Evolutionary conservation across 1,140 invertebrate species (phyloP), one percentile per base, ranked within the genome.

Genomic region (Meloidogyne exigua): DNA sequence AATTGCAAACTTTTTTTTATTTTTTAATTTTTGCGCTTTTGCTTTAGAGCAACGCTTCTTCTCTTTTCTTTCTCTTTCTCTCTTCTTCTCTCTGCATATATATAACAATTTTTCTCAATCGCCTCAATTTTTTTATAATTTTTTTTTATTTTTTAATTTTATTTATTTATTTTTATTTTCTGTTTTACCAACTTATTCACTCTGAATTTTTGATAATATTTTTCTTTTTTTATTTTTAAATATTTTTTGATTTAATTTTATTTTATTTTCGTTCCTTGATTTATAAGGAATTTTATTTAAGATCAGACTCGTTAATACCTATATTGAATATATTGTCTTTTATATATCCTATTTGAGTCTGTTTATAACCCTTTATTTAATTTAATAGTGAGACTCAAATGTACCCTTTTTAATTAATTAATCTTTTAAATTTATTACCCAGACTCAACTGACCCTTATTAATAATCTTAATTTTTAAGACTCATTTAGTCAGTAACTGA

Each of bases 131-230:
- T n/a, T 32, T 32, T 32, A 32, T 7, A 32, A 32, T 32, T 13
- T 44, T 49, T 49, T n/a, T 49, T 18, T 49, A 18, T 49, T 18
- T 49, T 42, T 13, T 42, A 5, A 57, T n/a, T 57, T 57, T 57
- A 49, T 49, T 49, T 49, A 18, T 49, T 49, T 5, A 49, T 18
- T 49, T 49, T 49, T 49, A 49, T 44, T 44, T 49, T 49, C 15
- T 57, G 49, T 57, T n/a, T 57, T 57, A 57, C 49, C 49, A 57
- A 57, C 49, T 57, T n/a, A n/a, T 57, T 57, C 49, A n/a, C 49
- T 57, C 21, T n/a, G 49, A 18, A 7, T 44, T 44, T 44, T 44
- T 44, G 10, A 42, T 44, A n/a, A 18, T 4, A 57, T n/a, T n/a
- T 7, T 57, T 57, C 11, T 49, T 49, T 7, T 18, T 11, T 18